phyloP scores from a whole-genome alignment of 2,888 invertebrate species.

The Physocephala rufipes region DNA sequence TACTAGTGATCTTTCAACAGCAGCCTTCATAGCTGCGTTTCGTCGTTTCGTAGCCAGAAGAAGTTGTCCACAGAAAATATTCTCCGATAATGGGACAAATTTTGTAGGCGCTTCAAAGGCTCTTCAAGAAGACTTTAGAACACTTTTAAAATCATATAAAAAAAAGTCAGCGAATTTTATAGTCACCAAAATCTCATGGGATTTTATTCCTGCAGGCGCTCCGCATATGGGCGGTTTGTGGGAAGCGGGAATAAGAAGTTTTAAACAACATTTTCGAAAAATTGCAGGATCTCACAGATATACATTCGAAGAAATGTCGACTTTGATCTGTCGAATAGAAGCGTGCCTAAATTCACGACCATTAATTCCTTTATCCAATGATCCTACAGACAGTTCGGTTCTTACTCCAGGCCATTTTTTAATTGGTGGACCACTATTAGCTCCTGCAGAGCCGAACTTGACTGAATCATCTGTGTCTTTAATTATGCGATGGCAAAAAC shows the following conservation, averaged over 20 bases:
- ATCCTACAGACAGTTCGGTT: constrained; percentile 6
- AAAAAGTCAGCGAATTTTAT: too few species aligned
- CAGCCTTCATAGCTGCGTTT: not conserved
- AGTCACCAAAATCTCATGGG: too few species aligned
- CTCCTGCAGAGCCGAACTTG: too few species aligned
- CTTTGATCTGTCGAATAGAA: constrained; percentile 4
- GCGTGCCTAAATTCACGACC: constrained; percentile 21
- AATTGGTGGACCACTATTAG: too few species aligned
- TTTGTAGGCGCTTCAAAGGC: too few species aligned
- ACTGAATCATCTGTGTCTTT: not conserved
- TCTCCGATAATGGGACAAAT: not conserved
- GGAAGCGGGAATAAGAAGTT: too few species aligned
- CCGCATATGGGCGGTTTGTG: too few species aligned
- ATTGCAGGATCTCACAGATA: too few species aligned
- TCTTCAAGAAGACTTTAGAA: too few species aligned
- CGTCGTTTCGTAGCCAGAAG: not conserved
- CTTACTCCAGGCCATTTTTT: constrained; percentile 22
- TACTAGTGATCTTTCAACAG: not conserved
- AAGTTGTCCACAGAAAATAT: not conserved
- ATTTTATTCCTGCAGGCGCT: too few species aligned
- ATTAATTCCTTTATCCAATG: constrained; percentile 4
- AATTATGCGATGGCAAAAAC: not conserved
- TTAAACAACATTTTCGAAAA: too few species aligned
- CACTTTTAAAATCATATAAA: too few species aligned
- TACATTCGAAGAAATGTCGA: constrained; percentile 21